phyloP scores from a whole-genome alignment of 2,797 vertebrate genomes.

The Eptatretus atami region DNA sequence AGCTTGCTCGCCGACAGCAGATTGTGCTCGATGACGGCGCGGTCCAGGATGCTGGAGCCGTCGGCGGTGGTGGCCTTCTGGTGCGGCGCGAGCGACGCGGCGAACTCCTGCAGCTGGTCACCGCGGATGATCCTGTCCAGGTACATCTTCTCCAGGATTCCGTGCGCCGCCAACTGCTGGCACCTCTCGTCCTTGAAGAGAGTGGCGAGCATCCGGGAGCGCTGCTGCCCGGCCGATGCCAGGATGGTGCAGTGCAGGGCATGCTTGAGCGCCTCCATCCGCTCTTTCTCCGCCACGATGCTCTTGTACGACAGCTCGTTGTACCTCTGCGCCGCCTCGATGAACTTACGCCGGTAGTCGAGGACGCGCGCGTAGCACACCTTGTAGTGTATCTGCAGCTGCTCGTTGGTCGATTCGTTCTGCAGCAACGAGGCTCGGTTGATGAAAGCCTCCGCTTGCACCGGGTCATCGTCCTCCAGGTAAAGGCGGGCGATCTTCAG shows the following conservation, averaged over 20 bases:
- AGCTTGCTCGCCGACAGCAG: constrained; percentile 87
- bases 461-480: constrained; percentile 76
- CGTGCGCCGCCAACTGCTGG: constrained; percentile 81
- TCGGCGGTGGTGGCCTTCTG: constrained; percentile 83
- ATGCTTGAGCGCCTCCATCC: constrained; percentile 81
- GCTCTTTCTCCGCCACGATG: constrained; percentile 72
- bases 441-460: constrained; percentile 91
- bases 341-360: constrained; percentile 90
- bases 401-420: constrained; percentile 89
- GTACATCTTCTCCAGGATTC: constrained; percentile 96
- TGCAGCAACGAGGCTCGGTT: constrained; percentile 84
- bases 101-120: constrained; percentile 85
- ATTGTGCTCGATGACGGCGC: constrained; percentile 95
- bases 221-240: constrained; percentile 89
- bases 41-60: constrained; percentile 81
- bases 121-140: constrained; percentile 83
- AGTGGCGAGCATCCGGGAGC: constrained; percentile 89
- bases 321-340: constrained; percentile 83
- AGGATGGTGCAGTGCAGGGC: constrained; percentile 88
- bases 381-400: constrained; percentile 96
- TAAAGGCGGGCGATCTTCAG: constrained; percentile 87
- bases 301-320: constrained; percentile 91
- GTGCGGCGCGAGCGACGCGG: constrained; percentile 91
- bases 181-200: constrained; percentile 97
- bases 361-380: constrained; percentile 84